Conservation (phyloP, 2,797 vertebrate species). For the Peromyscus aztecus region DNA sequence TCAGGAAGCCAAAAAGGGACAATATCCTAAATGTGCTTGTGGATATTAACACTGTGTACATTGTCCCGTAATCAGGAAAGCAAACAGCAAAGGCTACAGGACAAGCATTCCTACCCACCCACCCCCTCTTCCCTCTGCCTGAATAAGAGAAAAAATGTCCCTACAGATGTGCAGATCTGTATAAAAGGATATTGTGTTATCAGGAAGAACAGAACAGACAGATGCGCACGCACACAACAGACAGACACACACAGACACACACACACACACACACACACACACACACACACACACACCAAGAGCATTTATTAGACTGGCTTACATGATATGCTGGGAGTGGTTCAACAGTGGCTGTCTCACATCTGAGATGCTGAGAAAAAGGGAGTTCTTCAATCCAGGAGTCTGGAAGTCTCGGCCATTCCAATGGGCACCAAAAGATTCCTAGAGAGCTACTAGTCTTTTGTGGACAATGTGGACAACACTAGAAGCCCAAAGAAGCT, state of each 20-base stretch:
- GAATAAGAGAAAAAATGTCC: not conserved
- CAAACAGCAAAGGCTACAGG: not conserved
- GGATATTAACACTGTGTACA: not conserved
- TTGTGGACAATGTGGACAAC: too few species aligned
- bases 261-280: too few species aligned
- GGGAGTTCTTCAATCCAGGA: not conserved
- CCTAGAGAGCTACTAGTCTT: too few species aligned
- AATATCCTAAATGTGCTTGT: not conserved
- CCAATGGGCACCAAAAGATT: not conserved
- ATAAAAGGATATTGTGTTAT: not conserved
- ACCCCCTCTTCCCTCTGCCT: not conserved
- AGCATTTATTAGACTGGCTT: not conserved
- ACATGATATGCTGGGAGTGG: not conserved
- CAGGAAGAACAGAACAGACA: not conserved
- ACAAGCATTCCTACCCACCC: not conserved
- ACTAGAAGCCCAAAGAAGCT: not conserved
- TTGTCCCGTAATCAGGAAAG: not conserved
- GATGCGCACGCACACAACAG: not conserved
- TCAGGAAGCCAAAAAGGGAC: not conserved
- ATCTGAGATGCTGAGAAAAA: not conserved
- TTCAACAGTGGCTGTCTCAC: not conserved
- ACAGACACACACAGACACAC: too few species aligned
- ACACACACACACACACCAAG: not conserved
- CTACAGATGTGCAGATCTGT: too few species aligned
- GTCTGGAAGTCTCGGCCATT: not conserved